Evolutionary conservation across 2,113 vertebrate genomes (phyloP).

Genomic region (Zosterops pallidus): DNA sequence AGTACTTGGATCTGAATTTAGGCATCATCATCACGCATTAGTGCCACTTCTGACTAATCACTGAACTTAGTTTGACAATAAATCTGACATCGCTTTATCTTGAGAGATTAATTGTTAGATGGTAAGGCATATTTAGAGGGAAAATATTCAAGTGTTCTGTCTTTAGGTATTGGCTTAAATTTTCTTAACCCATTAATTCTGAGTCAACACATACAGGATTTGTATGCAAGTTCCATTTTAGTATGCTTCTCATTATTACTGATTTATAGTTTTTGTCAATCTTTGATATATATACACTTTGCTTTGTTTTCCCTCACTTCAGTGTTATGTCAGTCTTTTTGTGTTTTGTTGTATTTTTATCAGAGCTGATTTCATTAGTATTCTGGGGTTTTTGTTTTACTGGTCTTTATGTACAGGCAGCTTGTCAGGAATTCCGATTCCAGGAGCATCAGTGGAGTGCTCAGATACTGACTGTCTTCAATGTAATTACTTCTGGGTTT

Average conservation of each 20-base stretch:
- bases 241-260: not conserved
- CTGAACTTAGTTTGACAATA: not conserved
- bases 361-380: not conserved
- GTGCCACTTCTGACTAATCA: not conserved
- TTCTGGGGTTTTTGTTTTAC: not conserved
- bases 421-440: not conserved
- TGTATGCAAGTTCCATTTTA: not conserved
- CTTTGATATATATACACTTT: not conserved
- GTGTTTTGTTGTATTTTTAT: not conserved
- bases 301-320: not conserved
- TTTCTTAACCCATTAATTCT: not conserved
- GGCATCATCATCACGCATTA: not conserved
- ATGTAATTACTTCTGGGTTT: rapidly evolving
- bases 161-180: not conserved
- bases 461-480: not conserved
- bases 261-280: not conserved
- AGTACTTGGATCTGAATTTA: not conserved
- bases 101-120: not conserved
- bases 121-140: not conserved
- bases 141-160: not conserved
- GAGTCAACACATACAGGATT: not conserved
- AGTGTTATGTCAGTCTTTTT: not conserved
- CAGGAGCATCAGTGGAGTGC: not conserved
- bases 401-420: not conserved
- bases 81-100: not conserved